Conservation (phyloP, 2,888 invertebrate genomes). For the Clepsis dumicolana region DNA sequence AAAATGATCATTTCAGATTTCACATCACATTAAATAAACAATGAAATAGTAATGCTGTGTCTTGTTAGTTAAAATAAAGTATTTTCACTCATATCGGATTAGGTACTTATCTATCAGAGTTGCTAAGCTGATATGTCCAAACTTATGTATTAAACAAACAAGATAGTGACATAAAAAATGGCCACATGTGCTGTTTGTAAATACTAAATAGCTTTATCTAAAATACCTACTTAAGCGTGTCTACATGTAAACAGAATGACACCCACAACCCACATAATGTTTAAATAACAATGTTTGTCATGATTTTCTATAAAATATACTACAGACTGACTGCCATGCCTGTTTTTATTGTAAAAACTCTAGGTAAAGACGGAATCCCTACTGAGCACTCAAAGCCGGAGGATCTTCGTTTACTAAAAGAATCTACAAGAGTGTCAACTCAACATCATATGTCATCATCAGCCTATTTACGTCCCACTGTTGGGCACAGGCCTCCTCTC, state of each 20-base stretch:
- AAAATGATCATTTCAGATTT: too few relatives aligned
- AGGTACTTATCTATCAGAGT: background rate
- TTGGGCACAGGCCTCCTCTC: too few relatives aligned
- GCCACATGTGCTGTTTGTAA: background rate
- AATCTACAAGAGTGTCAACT: too few relatives aligned
- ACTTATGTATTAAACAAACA: background rate
- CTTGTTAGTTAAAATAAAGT: background rate
- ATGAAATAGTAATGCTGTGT: background rate
- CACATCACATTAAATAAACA: too few relatives aligned
- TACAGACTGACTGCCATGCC: too few relatives aligned
- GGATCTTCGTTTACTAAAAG: too few relatives aligned
- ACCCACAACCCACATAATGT: background rate
- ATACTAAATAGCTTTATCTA: constrained; percentile 1
- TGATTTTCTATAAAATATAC: too few relatives aligned
- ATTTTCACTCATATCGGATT: background rate
- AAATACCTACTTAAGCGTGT: background rate
- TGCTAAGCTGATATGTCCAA: background rate
- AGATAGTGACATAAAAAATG: background rate
- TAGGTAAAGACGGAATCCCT: too few relatives aligned
- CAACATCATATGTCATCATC: too few relatives aligned
- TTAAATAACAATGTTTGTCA: background rate
- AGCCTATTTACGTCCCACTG: too few relatives aligned
- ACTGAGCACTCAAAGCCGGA: too few relatives aligned
- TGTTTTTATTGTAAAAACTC: too few relatives aligned
- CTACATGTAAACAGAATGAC: background rate